These are phyloP conservation scores for Lithophane leautieri DNA, from an alignment of 2,888 invertebrate genomes.

Conservation along the genomic window DNA sequence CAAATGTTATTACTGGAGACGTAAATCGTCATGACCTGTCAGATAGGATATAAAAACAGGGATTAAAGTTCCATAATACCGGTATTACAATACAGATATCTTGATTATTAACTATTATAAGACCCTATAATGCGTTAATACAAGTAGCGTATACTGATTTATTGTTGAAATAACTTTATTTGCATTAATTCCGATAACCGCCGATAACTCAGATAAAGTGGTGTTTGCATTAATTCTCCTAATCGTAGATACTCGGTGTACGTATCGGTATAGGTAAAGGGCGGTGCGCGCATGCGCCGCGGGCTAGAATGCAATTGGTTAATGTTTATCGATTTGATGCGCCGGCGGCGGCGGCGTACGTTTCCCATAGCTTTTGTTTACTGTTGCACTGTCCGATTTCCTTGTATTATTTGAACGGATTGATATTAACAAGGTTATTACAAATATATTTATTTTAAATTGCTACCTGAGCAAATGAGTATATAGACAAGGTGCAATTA, in stretches of 20 bases:
- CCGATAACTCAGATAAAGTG: conserved; percentile 61
- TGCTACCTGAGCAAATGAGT: conserved; percentile 6
- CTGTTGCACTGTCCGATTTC: conserved; percentile 63
- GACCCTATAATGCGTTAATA: conserved; percentile 53
- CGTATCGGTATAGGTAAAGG: conserved; percentile 56
- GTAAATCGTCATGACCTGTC: conserved; percentile 42
- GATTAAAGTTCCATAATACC: conserved; percentile 24
- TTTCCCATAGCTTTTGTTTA: conserved; percentile 73
- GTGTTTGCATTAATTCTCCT: conserved; percentile 65
- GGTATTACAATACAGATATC: conserved; percentile 35
- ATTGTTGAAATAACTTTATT: conserved; percentile 68
- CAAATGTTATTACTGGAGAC: conserved; percentile 14
- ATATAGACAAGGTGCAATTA: neutral
- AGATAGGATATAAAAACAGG: conserved; percentile 40
- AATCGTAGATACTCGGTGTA: conserved; percentile 45
- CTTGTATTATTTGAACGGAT: conserved; percentile 49
- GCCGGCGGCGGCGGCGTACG: conserved; percentile 72
- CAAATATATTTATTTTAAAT: conserved; percentile 8
- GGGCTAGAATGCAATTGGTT: conserved; percentile 79
- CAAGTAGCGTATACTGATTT: conserved; percentile 69
- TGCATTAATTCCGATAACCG: conserved; percentile 67
- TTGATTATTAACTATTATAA: conserved; percentile 51
- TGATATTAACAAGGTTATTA: conserved; percentile 30
- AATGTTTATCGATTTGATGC: conserved; percentile 85
- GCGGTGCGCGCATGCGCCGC: conserved; percentile 65